These are phyloP conservation scores for Ectemnius cavifrons DNA, from an alignment of 2,888 invertebrate species.

Conservation along the genomic window DNA sequence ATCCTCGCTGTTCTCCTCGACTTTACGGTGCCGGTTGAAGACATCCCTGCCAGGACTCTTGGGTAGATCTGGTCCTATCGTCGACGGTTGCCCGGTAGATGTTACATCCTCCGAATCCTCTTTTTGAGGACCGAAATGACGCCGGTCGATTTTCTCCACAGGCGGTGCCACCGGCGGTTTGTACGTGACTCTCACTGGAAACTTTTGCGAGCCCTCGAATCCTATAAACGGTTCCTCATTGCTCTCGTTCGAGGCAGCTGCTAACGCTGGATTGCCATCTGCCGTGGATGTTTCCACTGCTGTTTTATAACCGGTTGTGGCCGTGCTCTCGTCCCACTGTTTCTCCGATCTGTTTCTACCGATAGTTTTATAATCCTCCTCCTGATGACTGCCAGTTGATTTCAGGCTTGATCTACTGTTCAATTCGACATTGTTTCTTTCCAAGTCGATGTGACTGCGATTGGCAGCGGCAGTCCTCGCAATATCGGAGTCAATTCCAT, in stretches of 20 bases:
- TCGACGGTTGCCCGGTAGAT: constrained; percentile 31
- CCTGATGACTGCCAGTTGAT: not conserved
- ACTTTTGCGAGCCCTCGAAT: constrained; percentile 68
- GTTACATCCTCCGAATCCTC: constrained; percentile 51
- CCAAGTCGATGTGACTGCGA: not conserved
- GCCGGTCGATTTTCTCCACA: constrained; percentile 71
- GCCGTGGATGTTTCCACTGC: constrained; percentile 13
- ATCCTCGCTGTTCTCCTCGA: constrained; percentile 34
- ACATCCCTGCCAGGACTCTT: constrained; percentile 66
- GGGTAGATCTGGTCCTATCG: constrained; percentile 59
- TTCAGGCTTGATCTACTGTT: not conserved
- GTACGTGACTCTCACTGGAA: constrained; percentile 64
- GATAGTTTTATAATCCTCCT: constrained; percentile 6
- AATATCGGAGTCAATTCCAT: constrained; percentile 14
- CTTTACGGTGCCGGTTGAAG: constrained; percentile 56
- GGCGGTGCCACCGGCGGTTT: constrained; percentile 55
- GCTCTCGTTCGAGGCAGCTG: constrained; percentile 29
- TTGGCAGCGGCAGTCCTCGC: not conserved
- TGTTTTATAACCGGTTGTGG: constrained; percentile 7
- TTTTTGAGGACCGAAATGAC: constrained; percentile 71
- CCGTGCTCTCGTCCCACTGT: constrained; percentile 3
- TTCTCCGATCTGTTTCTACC: constrained; percentile 20
- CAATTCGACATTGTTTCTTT: not conserved
- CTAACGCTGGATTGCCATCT: constrained; percentile 16
- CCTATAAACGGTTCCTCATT: constrained; percentile 63